phyloP scores from a whole-genome alignment of 1,140 invertebrate species.

The Vanessa atalanta region DNA sequence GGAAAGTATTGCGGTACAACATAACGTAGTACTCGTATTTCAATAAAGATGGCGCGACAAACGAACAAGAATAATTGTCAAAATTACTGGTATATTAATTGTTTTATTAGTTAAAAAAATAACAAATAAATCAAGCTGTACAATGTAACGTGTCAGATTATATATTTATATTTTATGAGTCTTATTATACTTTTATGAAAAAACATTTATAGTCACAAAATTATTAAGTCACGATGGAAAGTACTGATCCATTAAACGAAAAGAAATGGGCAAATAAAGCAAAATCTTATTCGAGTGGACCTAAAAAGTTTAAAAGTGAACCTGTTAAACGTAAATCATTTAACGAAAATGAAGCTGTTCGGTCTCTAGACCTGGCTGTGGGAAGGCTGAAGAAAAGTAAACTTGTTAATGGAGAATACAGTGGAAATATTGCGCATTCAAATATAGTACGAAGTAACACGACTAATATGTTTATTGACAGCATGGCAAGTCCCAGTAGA shows the following conservation, averaged over 20 bases:
- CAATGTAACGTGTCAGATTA: background rate
- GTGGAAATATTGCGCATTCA: conserved; percentile 22
- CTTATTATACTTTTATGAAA: background rate
- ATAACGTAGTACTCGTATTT: background rate
- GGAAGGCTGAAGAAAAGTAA: conserved; percentile 62
- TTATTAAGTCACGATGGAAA: conserved; percentile 55
- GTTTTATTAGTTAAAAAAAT: background rate
- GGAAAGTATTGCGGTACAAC: background rate
- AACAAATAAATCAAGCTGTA: background rate
- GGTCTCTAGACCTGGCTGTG: conserved; percentile 57
- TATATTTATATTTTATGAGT: background rate
- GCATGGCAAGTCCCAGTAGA: conserved; percentile 34
- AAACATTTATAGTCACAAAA: conserved; percentile 33
- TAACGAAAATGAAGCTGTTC: conserved; percentile 58
- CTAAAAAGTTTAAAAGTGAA: conserved; percentile 47
- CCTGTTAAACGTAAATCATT: conserved; percentile 61
- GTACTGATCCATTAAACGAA: conserved; percentile 42
- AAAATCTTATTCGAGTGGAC: conserved; percentile 48
- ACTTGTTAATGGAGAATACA: conserved; percentile 47
- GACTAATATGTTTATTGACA: conserved; percentile 52
- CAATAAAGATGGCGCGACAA: background rate
- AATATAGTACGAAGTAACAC: conserved; percentile 28
- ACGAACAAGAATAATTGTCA: background rate
- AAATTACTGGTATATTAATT: background rate
- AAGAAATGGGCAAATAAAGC: conserved; percentile 57